Evolutionary conservation across 2,888 invertebrate genomes (phyloP).

Genomic region (Caenorhabditis parvicauda): DNA sequence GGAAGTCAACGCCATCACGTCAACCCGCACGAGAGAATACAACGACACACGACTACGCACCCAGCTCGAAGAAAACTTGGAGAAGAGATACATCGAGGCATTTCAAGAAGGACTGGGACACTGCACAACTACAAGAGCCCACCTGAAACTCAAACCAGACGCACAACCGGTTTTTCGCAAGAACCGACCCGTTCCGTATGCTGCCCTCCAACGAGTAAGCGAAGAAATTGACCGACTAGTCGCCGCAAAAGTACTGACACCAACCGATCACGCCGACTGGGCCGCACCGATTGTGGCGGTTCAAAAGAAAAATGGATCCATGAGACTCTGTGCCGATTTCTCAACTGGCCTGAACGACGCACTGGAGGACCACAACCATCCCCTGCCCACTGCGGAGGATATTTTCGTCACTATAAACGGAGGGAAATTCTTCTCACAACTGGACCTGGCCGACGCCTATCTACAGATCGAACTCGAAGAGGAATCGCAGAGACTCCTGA

Average conservation of each 20-base stretch:
- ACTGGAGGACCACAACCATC: slow-evolving; percentile 28
- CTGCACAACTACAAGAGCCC: slow-evolving; percentile 13
- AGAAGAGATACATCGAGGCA: too few relatives aligned
- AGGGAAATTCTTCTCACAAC: slow-evolving; percentile 23
- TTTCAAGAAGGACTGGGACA: slow-evolving; percentile 15
- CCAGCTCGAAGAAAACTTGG: too few relatives aligned
- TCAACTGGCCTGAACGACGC: slow-evolving; percentile 38
- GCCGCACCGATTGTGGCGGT: slow-evolving; percentile 43
- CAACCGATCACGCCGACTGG: slow-evolving; percentile 32
- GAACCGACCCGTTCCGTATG: slow-evolving; percentile 18
- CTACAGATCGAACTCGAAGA: slow-evolving; percentile 38
- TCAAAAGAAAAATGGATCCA: slow-evolving; percentile 32
- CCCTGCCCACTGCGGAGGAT: slow-evolving; percentile 35
- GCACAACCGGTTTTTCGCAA: slow-evolving; percentile 12
- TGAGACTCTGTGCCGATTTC: slow-evolving; percentile 44
- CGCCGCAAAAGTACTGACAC: slow-evolving; percentile 13
- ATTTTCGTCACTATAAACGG: slow-evolving; percentile 35
- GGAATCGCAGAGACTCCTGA: slow-evolving; percentile 15
- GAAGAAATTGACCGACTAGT: slow-evolving; percentile 28
- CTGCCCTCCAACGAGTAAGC: not conserved
- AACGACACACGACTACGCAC: too few relatives aligned
- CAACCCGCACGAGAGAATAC: too few relatives aligned
- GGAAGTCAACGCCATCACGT: too few relatives aligned
- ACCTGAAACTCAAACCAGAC: slow-evolving; percentile 15
- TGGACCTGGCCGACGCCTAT: slow-evolving; percentile 45